Percentiles rank a stretch among this genome's conserved stretches.
phyloP scores from a whole-genome alignment of 2,888 invertebrate species.

The Ramazzottius varieornatus region DNA sequence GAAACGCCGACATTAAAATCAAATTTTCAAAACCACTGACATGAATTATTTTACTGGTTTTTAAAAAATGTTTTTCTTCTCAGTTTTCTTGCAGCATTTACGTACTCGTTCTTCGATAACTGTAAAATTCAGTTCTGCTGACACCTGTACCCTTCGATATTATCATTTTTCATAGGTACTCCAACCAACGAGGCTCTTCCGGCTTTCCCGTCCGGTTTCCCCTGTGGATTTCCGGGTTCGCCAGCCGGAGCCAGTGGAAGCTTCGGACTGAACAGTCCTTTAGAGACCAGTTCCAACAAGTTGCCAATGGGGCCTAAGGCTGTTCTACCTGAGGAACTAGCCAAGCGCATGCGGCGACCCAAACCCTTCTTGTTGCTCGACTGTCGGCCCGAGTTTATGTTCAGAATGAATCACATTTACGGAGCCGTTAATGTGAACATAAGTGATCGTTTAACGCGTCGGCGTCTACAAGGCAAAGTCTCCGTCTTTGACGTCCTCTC shows the following conservation, averaged over 20 bases:
- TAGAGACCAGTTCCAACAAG: neutral
- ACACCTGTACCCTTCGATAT: too few species aligned
- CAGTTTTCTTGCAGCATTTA: too few species aligned
- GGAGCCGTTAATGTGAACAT: slow-evolving; percentile 42
- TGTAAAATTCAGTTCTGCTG: too few species aligned
- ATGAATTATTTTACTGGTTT: too few species aligned
- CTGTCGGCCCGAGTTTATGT: slow-evolving; percentile 40
- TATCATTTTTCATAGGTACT: too few species aligned
- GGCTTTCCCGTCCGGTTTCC: neutral
- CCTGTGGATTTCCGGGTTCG: neutral
- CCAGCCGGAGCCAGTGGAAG: neutral
- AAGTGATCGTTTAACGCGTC: slow-evolving; percentile 38
- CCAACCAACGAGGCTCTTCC: neutral
- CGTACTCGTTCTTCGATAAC: too few species aligned
- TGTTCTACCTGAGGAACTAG: neutral
- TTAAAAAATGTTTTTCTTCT: too few species aligned
- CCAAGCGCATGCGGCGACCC: slow-evolving; percentile 9
- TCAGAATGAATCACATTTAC: slow-evolving; percentile 38
- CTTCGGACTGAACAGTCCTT: neutral
- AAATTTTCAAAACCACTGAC: too few species aligned
- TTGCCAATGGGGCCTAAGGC: neutral
- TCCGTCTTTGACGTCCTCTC: slow-evolving; percentile 37
- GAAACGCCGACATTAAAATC: too few species aligned
- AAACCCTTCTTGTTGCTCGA: slow-evolving; percentile 31
- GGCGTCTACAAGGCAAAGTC: slow-evolving; percentile 38